Percentiles rank a stretch among this genome's conserved stretches.
These are phyloP conservation scores for Acholoe squamosa DNA, from an alignment of 2,888 invertebrate genomes.

Conservation along the genomic window DNA sequence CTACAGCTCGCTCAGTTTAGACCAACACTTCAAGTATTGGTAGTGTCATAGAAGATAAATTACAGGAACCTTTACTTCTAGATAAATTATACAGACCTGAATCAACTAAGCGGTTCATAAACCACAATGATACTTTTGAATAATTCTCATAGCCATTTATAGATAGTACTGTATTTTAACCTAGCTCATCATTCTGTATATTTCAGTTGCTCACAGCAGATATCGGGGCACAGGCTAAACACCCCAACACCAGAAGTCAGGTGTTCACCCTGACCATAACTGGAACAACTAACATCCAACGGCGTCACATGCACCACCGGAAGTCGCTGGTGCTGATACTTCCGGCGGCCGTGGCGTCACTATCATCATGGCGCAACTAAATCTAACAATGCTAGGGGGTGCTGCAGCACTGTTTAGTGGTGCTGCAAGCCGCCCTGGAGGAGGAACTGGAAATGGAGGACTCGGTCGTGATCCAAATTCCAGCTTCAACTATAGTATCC, in stretches of 20 bases:
- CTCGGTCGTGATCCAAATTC: background rate
- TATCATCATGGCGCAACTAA: background rate
- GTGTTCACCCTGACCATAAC: background rate
- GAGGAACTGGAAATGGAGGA: background rate
- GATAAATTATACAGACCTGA: too few species aligned
- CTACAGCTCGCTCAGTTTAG: too few species aligned
- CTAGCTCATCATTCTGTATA: background rate
- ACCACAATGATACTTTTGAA: too few species aligned
- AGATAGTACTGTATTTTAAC: too few species aligned
- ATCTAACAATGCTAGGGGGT: constrained; percentile 28
- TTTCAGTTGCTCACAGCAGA: constrained; percentile 15
- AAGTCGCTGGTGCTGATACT: background rate
- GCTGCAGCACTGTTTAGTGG: constrained; percentile 37
- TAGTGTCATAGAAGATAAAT: too few species aligned
- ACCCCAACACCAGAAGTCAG: background rate
- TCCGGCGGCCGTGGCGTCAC: background rate
- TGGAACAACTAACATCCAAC: background rate
- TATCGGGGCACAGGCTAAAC: background rate
- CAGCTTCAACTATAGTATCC: constrained; percentile 63
- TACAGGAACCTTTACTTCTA: too few species aligned
- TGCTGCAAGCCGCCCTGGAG: background rate
- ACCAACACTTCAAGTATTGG: too few species aligned
- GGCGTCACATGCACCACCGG: background rate
- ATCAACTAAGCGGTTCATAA: too few species aligned
- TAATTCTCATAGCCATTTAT: too few species aligned